Base-by-base conservation (phyloP, 2,797 vertebrate genomes). In the Taenioides sp. region DNA sequence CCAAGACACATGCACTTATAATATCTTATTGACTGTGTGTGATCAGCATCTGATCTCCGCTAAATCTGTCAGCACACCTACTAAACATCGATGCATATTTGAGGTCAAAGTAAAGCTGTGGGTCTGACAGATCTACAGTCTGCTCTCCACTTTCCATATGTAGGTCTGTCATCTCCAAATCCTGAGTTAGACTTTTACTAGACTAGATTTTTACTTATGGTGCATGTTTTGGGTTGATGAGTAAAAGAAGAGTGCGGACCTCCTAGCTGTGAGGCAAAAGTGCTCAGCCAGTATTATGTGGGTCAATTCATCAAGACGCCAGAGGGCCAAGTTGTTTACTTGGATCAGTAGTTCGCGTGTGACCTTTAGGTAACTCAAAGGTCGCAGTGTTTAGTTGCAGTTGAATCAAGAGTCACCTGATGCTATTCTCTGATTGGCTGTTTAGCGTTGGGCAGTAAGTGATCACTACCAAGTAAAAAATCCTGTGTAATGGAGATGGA, bases 401-500 rank as follows among this genome's bases (percentile, higher is more conserved):
- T 12, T 34, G 54, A 34, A 52, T 17, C 18, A 57, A 14, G 40
- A 37, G 50, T 52, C 31, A 25, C 37, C 40, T 25, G 27, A 37
- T 23, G 34, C 72, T 72, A 28, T 55, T 10, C 31, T 67, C 50
- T 68, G 64, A 70, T 23, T 71, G 69, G 66, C 72, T 37, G 71
- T 72, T 76, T 61, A 63, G 28, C 62, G 64, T 72, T 73, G 70
- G 31, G 62, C 65, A 74, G 49, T 43, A 34, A 77, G 58, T 1
- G 27, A 80, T 65, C 64, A 16, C 54, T 31, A 31, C 73, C 1
- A n/a, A 71, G 75, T 79, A 80, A 87, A 86, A 84, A 22, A 84
- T 73, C 73, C 55, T 59, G 37, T 65, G 80, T 80, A 82, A 84
- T 60, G 57, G 76, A 89, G 78, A 78, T 22, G 74, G 70, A 69